Conservation (phyloP, 2,888 invertebrate species). For the Glaucopsyche alexis region DNA sequence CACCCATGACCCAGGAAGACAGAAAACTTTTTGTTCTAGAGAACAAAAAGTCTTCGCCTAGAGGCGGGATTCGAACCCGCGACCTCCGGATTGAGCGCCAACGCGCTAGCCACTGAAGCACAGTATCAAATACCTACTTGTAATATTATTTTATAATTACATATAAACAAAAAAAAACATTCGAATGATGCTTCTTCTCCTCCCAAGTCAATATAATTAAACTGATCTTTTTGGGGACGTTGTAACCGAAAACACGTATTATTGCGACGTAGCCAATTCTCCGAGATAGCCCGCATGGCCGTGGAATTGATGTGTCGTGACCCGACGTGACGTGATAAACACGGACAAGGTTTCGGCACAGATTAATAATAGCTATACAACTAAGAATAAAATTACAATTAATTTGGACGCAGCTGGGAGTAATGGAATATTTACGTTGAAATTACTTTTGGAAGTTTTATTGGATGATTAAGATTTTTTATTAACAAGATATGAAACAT, state of each 20-base stretch:
- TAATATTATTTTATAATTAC: too few relatives aligned
- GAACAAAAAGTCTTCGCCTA: too few relatives aligned
- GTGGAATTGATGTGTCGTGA: conserved; percentile 15
- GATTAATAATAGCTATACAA: not conserved
- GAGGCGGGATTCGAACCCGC: too few relatives aligned
- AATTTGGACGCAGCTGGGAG: conserved; percentile 17
- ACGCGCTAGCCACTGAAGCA: too few relatives aligned
- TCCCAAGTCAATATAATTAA: not conserved
- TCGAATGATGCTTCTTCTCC: not conserved
- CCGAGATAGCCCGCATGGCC: not conserved
- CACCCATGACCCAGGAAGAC: too few relatives aligned
- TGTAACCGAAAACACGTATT: not conserved
- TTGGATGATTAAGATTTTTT: not conserved
- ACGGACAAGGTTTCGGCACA: not conserved
- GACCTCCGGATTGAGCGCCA: too few relatives aligned
- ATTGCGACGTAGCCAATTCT: not conserved
- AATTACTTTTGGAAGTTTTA: conserved; percentile 9
- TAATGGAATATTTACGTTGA: conserved; percentile 16
- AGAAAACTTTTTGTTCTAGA: too few relatives aligned
- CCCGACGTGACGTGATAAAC: conserved; percentile 10
- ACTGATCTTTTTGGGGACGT: not conserved
- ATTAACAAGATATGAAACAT: not conserved
- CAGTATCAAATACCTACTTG: too few relatives aligned
- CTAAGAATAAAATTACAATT: conserved; percentile 22
- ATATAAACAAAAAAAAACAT: too few relatives aligned